Evolutionary conservation across 2,797 vertebrate genomes (phyloP).

Genomic region (Pygocentrus nattereri): DNA sequence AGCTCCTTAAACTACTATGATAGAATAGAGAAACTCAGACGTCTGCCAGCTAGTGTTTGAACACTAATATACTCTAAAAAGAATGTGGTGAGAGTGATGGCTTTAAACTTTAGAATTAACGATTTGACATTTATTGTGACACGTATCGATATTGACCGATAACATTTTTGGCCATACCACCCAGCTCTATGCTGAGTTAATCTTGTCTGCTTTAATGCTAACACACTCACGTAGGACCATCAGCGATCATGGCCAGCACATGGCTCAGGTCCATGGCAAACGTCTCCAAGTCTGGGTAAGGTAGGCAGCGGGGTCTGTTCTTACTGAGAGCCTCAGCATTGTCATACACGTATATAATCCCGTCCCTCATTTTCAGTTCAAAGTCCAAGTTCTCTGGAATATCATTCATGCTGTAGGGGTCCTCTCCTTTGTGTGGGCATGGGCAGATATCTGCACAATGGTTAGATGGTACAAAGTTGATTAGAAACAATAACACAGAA

Average conservation of each 20-base stretch:
- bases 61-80: too few species aligned
- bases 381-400: slow-evolving; percentile 90
- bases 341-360: slow-evolving; percentile 90
- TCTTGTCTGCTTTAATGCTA: neutral
- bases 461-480: neutral
- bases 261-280: slow-evolving; percentile 95
- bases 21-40: too few species aligned
- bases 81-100: too few species aligned
- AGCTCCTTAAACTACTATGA: too few species aligned
- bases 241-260: slow-evolving; percentile 90
- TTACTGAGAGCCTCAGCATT: slow-evolving; percentile 79
- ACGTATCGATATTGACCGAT: too few species aligned
- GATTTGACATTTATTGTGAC: too few species aligned
- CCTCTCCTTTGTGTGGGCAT: slow-evolving; percentile 81
- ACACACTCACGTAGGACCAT: slow-evolving; percentile 91
- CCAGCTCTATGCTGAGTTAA: neutral
- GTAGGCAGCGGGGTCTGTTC: slow-evolving; percentile 83
- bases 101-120: too few species aligned
- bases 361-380: slow-evolving; percentile 86
- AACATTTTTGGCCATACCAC: too few species aligned
- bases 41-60: too few species aligned
- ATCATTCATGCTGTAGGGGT: slow-evolving; percentile 87
- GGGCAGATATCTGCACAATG: slow-evolving; percentile 83
- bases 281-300: slow-evolving; percentile 94
- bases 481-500: neutral